Evolutionary conservation across 37 sponge, comb jelly and placozoan species (phyloP), one percentile per base, ranked within the genome.

Genomic region (Ianthella basta): DNA sequence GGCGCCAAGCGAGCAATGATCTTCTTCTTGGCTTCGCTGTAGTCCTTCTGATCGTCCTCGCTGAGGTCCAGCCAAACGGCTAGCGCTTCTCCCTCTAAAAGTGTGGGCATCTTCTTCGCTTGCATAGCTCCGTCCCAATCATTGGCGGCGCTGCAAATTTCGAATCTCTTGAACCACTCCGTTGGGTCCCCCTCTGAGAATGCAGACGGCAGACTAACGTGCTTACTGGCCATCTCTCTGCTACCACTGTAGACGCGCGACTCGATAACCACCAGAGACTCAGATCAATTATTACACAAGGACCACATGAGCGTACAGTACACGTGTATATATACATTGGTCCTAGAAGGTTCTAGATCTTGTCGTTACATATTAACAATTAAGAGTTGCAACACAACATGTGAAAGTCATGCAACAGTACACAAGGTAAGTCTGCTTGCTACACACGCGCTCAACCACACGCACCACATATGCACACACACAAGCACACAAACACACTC

Each of bases 341-440:
- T 44, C 50, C 50, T 44, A 44, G 50, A 44, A 44, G 50, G 50
- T 44, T 44, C 50, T 44, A 8, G 37, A 81, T 85, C 89, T 98
- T 95, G 85, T 89, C 96, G 39, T 94, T 95, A 64, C 64, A 65
- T 6, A n/a, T 1, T 79, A 20, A 20, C 13, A 37, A 30, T 25
- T 35, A 24, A 20, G n/a, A 34, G 24, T 29, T 44, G 24, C 13
- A n/a, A 59, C 41, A 21, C 24, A 20, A 12, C 30, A 19, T n/a
- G 37, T n/a, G 8, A 44, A 44, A 8, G 50, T 44, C 50, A 44
- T 44, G 50, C 50, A 44, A 44, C 50, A 3, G 8, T 44, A 44
- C 50, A 44, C 50, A 44, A 44, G 50, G 50, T 44, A 44, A 10
- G 50, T 8, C 50, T 8, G 50, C 50, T 8, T 44, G n/a, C 50